Base-by-base conservation (phyloP, 2,797 vertebrate genomes). In the Cossypha caffra region DNA sequence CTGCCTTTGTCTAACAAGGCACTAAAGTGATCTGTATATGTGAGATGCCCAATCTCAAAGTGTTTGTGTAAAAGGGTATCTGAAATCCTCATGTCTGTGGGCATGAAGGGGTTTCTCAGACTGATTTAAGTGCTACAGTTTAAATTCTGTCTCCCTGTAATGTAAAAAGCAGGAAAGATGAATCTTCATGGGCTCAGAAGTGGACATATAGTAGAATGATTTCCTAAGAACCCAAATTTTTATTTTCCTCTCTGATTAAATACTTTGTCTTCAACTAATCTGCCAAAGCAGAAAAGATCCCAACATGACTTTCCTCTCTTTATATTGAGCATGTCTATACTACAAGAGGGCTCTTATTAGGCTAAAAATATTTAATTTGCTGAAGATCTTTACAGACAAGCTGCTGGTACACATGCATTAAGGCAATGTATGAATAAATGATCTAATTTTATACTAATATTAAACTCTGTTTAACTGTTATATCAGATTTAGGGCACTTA, bases 121-220 rank as follows among this genome's bases (percentile, higher is more conserved):
- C n/a, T 1, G 1, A 23, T 10, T 28, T 5, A 10, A 66, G 5
- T 37, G 33, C 26, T 45, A 2, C 5, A 37, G 7, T 68, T 78
- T 24, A 43, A 86, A 75, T 38, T 84, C 19, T 16, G 5, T 54
- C 2, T 82, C 8, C 26, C 7, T 82, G 4, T 21, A 40, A 71
- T 12, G 19, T 16, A 18, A 59, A 62, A 37, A 55, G 7, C 26
- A 58, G 54, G 40, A 62, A 14, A 25, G 24, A n/a, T 0, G 77
- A 16, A 12, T 15, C 3, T 50, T 28, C 16, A 21, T 13, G 25
- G 19, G 24, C 7, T 81, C n/a, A 37, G 31, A 61, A 13, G 4
- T n/a, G 11, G 20, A 37, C 7, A 6, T 10, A 5, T 1, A n/a
- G 40, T 5, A 23, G 47, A 54, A 40, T 0, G 0, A 63, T 77